Base-by-base conservation (phyloP, 2,888 invertebrate species). In the Tiliacea aurago region DNA sequence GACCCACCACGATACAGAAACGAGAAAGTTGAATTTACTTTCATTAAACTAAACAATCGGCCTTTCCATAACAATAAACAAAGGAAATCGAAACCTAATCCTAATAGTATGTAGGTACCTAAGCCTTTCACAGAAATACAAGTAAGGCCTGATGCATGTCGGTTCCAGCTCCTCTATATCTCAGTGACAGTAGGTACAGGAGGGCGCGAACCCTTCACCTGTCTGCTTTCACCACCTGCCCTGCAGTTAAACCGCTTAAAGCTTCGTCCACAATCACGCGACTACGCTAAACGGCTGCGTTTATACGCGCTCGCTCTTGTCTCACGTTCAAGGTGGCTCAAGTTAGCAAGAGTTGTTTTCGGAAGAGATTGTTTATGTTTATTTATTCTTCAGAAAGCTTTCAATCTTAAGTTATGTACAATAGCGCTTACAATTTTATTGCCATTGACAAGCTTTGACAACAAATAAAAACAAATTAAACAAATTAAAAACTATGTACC, bases 201-300 rank as follows among this genome's bases (percentile, higher is more conserved):
- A 78, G 81, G 84, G 87, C 76, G 84, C 81, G 88, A 89, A 85
- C 87, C 87, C 86, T 88, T 91, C 91, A 90, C 92, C 91, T 93
- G 93, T 93, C 92, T 89, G 87, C 92, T 91, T 91, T 90, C 87
- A 83, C 87, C 89, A 84, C 87, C 89, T 89, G 85, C 86, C 83
- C 75, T 28, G 28, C 28, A 84, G 88, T 86, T 92, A 92, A 93
- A 90, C 92, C 92, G 91, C 91, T 93, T 93, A 93, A 80, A 37
- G 84, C 65, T 59, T 56, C n/a, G 41, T 23, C 33, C 71, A 71
- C 76, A 81, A 67, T 90, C 82, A 28, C 37, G 41, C 72, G 70
- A 58, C 23, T 47, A 15, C 37, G 37, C n/a, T 53, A 9, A 41
- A 20, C 9, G 23, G 41, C n/a, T 37, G 43, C 33, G 28, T 62